These are phyloP conservation scores for Hylyphantes graminicola DNA, from an alignment of 1,140 invertebrate species.

Conservation along the genomic window DNA sequence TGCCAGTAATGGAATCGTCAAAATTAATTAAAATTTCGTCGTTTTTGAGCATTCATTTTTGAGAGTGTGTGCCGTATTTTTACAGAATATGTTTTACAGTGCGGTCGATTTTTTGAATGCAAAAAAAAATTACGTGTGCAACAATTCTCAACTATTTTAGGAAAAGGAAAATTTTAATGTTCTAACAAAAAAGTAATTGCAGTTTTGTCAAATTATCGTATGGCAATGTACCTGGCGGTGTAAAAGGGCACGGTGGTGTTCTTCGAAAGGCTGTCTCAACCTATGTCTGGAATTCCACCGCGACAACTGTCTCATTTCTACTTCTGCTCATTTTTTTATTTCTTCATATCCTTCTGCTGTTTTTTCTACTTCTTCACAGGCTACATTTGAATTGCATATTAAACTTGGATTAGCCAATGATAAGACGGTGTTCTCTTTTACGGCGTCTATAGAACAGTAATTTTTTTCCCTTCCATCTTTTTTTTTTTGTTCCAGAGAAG, in stretches of 20 bases:
- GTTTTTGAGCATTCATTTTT: no score
- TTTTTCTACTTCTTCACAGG: not conserved
- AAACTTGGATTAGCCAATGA: slow-evolving; percentile 51
- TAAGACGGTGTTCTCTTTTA: not conserved
- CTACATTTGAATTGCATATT: slow-evolving; percentile 59
- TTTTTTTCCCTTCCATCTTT: slow-evolving; percentile 12
- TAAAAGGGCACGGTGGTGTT: slow-evolving; percentile 11
- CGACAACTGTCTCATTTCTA: slow-evolving; percentile 29
- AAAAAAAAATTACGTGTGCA: no score
- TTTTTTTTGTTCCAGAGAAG: slow-evolving; percentile 23
- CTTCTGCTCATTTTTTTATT: slow-evolving; percentile 16
- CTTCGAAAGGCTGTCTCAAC: slow-evolving; percentile 34
- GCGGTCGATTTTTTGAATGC: no score
- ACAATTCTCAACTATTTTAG: no score
- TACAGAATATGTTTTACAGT: no score
- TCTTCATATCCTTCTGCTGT: not conserved
- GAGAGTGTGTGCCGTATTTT: no score
- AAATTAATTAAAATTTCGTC: no score
- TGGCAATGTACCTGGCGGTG: not conserved
- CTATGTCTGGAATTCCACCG: slow-evolving; percentile 51
- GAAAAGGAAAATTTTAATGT: no score
- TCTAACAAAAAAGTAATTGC: no score
- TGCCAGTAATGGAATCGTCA: no score
- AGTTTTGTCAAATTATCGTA: no score
- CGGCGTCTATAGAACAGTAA: slow-evolving; percentile 13